phyloP scores from a whole-genome alignment of 2,888 invertebrate genomes.

The Thumatha senex region DNA sequence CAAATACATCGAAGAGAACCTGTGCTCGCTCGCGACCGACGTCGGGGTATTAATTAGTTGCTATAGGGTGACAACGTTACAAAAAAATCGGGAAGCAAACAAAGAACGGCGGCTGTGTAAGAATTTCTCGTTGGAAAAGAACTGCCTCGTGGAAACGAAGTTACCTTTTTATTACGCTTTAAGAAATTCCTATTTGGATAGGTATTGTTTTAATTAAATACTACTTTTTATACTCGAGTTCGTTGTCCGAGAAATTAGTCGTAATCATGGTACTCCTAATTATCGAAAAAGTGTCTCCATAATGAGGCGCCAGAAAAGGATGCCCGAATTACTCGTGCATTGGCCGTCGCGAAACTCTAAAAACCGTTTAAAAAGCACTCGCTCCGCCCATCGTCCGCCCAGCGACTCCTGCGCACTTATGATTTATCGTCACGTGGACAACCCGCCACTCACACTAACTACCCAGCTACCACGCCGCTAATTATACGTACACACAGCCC shows the following conservation, averaged over 20 bases:
- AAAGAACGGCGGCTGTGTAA: conserved; percentile 25
- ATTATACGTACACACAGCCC: conserved; percentile 70
- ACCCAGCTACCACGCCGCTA: conserved; percentile 75
- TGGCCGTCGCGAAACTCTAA: conserved; percentile 76
- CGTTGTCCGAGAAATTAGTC: conserved; percentile 66
- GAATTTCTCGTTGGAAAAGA: conserved; percentile 28
- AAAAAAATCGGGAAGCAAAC: conserved; percentile 42
- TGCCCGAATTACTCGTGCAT: conserved; percentile 72
- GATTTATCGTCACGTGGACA: conserved; percentile 80
- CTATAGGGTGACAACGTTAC: conserved; percentile 68
- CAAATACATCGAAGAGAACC: conserved; percentile 59
- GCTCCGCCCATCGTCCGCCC: conserved; percentile 79
- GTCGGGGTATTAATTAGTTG: conserved; percentile 73
- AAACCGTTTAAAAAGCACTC: conserved; percentile 82
- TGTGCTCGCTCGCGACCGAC: conserved; percentile 50
- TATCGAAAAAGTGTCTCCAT: conserved; percentile 79
- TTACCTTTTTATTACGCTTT: conserved; percentile 27
- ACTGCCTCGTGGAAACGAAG: conserved; percentile 20
- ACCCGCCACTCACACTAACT: conserved; percentile 77
- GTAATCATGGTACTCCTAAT: conserved; percentile 78
- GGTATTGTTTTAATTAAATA: conserved; percentile 42
- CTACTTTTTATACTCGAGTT: conserved; percentile 35
- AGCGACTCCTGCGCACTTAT: conserved; percentile 76
- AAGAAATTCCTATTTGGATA: conserved; percentile 25
- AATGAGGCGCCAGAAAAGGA: conserved; percentile 74